Evolutionary conservation across 2,113 vertebrate species (phyloP).

Genomic region (Catharus bicknelli): DNA sequence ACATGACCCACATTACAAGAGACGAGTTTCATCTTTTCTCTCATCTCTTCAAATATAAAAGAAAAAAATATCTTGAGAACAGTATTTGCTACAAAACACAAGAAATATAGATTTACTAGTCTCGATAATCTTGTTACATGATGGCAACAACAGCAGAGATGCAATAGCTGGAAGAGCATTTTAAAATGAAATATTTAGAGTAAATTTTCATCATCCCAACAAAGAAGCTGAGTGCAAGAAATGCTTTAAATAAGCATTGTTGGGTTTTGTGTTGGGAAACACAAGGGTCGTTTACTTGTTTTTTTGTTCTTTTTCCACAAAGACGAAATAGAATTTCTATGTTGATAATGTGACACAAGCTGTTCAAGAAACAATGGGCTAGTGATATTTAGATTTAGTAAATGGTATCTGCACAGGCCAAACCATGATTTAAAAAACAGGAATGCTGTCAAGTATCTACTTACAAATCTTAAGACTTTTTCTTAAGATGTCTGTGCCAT

Average conservation of each 20-base stretch:
- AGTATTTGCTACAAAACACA: slow-evolving; percentile 22
- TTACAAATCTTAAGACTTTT: slow-evolving; percentile 32
- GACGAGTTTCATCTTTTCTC: background rate
- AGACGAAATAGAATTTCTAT: slow-evolving; percentile 1
- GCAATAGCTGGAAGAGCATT: background rate
- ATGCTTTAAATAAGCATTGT: background rate
- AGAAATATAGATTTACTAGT: slow-evolving; percentile 17
- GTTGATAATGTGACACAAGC: slow-evolving; percentile 24
- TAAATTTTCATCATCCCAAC: slow-evolving; percentile 19
- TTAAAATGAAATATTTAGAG: background rate
- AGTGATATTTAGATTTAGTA: slow-evolving; percentile 48
- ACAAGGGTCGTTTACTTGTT: fast-evolving
- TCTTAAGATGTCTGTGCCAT: slow-evolving; percentile 20
- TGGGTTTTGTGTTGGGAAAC: background rate
- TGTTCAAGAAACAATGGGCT: slow-evolving; percentile 15
- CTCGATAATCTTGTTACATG: background rate
- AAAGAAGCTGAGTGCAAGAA: slow-evolving; percentile 6
- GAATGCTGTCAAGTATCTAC: slow-evolving; percentile 6
- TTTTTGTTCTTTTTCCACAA: background rate
- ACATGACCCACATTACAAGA: background rate
- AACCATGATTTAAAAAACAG: slow-evolving; percentile 28
- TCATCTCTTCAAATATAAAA: background rate
- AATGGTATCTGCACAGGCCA: slow-evolving; percentile 35
- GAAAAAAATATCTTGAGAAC: slow-evolving; percentile 20
- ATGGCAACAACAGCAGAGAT: background rate